Percentiles rank a stretch among this genome's conserved stretches.
phyloP scores from a whole-genome alignment of 1,140 invertebrate genomes.

The Bradysia coprophila region DNA sequence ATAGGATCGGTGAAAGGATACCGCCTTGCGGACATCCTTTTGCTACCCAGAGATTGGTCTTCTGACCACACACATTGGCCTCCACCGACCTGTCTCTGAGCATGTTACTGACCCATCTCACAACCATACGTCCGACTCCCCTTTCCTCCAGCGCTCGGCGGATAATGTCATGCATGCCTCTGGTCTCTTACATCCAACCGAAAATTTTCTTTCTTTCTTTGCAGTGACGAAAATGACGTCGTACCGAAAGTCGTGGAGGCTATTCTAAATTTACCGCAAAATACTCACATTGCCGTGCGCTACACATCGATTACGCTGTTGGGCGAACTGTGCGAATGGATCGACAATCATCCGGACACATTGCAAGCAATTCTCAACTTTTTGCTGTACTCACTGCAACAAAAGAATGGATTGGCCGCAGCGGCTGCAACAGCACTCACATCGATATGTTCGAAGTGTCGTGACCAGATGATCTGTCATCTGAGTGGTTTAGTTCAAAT shows the following conservation, averaged over 20 bases:
- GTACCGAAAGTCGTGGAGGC: constrained; percentile 86
- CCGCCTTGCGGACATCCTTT: too few relatives aligned
- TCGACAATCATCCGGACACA: constrained; percentile 67
- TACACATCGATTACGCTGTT: constrained; percentile 78
- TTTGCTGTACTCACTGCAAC: constrained; percentile 49
- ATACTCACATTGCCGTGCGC: constrained; percentile 71
- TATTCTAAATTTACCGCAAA: constrained; percentile 66
- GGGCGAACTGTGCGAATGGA: constrained; percentile 90
- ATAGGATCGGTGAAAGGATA: too few relatives aligned
- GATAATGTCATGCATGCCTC: too few relatives aligned
- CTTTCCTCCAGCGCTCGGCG: too few relatives aligned
- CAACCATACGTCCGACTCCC: too few relatives aligned
- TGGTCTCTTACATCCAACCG: background rate
- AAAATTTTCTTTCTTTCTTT: constrained; percentile 9
- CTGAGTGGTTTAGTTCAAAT: constrained; percentile 67
- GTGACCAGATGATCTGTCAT: constrained; percentile 60
- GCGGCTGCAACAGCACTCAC: constrained; percentile 50
- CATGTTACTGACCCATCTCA: too few relatives aligned
- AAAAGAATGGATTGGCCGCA: constrained; percentile 48
- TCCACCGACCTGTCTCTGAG: too few relatives aligned
- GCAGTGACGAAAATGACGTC: constrained; percentile 76
- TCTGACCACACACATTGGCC: too few relatives aligned
- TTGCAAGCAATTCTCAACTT: constrained; percentile 67
- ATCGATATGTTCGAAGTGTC: constrained; percentile 56
- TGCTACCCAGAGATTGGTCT: too few relatives aligned